These are phyloP conservation scores for Pollenia angustigena DNA, from an alignment of 2,888 invertebrate genomes.

Conservation along the genomic window DNA sequence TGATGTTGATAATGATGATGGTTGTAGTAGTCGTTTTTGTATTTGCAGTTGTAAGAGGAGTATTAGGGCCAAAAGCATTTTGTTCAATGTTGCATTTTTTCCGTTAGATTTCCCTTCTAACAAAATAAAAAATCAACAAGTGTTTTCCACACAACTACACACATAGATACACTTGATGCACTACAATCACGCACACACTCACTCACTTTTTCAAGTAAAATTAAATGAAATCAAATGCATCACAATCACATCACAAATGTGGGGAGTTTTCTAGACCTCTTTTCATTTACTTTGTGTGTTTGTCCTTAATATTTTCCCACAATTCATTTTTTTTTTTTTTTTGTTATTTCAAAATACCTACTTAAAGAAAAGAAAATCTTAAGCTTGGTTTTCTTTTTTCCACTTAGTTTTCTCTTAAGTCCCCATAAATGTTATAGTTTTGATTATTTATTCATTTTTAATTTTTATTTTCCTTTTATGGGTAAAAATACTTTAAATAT, in stretches of 20 bases:
- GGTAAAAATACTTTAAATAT: slow-evolving; percentile 6
- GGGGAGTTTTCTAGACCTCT: slow-evolving; percentile 55
- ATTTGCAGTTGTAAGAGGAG: slow-evolving; percentile 65
- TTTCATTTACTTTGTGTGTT: slow-evolving; percentile 8
- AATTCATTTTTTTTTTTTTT: slow-evolving; percentile 54
- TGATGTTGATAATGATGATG: slow-evolving; percentile 46
- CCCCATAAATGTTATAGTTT: slow-evolving; percentile 31
- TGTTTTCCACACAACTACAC: slow-evolving; percentile 37
- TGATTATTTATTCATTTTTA: background rate
- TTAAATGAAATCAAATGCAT: slow-evolving; percentile 28
- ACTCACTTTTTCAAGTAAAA: slow-evolving; percentile 8
- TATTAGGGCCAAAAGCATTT: slow-evolving; percentile 82
- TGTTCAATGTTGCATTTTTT: slow-evolving; percentile 82
- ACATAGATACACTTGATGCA: slow-evolving; percentile 25
- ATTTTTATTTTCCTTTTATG: slow-evolving; percentile 19
- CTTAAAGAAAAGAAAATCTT: slow-evolving; percentile 48
- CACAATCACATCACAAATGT: slow-evolving; percentile 53
- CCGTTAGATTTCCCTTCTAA: slow-evolving; percentile 80
- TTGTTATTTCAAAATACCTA: slow-evolving; percentile 36
- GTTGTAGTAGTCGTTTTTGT: slow-evolving; percentile 60
- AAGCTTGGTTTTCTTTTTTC: slow-evolving; percentile 19
- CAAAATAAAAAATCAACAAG: slow-evolving; percentile 48
- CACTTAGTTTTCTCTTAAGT: slow-evolving; percentile 9
- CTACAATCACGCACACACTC: slow-evolving; percentile 11
- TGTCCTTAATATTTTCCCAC: slow-evolving; percentile 41